Conservation (phyloP, 2,888 invertebrate species). For the Diachrysia chrysitis region DNA sequence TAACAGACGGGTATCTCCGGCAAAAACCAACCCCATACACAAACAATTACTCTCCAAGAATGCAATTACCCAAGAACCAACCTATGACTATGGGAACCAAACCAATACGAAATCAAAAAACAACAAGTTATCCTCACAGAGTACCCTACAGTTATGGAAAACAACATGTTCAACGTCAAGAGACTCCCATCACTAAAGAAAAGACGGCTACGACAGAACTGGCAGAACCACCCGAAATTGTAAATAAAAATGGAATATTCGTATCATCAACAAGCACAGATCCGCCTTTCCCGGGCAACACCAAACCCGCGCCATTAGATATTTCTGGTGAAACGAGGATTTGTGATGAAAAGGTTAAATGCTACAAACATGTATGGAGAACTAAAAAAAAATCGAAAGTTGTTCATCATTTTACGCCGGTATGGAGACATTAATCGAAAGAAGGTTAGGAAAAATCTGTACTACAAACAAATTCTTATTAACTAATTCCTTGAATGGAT, state of each 20-base stretch:
- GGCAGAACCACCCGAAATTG: background rate
- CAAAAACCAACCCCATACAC: background rate
- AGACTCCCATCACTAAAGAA: too few relatives aligned
- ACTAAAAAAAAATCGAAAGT: background rate
- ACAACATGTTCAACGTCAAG: background rate
- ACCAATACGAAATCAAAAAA: background rate
- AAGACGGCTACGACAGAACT: background rate
- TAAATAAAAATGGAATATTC: background rate
- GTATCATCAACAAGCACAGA: background rate
- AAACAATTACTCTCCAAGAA: background rate
- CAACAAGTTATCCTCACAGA: background rate
- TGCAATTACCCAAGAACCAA: background rate
- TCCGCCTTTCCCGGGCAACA: background rate
- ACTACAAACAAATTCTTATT: background rate
- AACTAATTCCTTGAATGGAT: too few relatives aligned
- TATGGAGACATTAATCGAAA: background rate
- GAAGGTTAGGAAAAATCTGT: background rate
- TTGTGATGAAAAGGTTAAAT: background rate
- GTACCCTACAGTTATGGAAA: background rate
- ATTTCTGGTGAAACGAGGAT: background rate
- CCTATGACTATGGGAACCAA: background rate
- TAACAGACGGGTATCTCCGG: background rate
- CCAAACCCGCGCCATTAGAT: background rate
- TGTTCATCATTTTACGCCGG: background rate
- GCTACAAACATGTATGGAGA: slow-evolving; percentile 1